Conservation (phyloP, 2,797 vertebrate genomes). For the Poliocrania exsul region DNA sequence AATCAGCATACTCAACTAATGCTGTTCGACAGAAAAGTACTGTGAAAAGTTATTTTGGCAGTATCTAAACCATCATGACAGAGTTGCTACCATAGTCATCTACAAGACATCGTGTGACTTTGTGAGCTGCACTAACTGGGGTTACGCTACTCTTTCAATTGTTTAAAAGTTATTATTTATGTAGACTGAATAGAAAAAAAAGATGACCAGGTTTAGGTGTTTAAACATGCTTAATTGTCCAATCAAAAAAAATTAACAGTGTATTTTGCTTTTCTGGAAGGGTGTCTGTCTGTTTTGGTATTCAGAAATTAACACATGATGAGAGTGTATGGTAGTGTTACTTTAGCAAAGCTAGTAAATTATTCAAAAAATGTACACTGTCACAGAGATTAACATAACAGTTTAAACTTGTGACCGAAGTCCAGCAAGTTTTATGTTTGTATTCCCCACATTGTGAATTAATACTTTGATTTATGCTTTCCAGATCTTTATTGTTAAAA, state of each 20-base stretch:
- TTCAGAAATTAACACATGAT: not conserved
- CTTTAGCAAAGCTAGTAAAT: slow-evolving; percentile 19
- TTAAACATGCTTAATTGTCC: not conserved
- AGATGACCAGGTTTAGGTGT: not conserved
- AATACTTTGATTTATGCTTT: not conserved
- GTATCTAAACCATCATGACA: not conserved
- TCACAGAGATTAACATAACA: not conserved
- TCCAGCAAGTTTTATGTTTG: not conserved
- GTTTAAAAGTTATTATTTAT: not conserved
- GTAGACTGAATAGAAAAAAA: not conserved
- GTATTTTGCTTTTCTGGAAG: not conserved
- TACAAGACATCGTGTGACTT: not conserved
- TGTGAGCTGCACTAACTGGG: not conserved
- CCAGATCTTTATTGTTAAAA: not conserved
- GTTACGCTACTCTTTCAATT: not conserved
- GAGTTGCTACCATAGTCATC: not conserved
- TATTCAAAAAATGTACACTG: slow-evolving; percentile 45
- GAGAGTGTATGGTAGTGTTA: not conserved
- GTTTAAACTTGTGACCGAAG: slow-evolving; percentile 30
- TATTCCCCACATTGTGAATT: not conserved
- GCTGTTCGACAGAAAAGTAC: not conserved
- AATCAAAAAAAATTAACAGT: not conserved
- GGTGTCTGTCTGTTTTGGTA: not conserved
- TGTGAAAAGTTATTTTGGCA: not conserved
- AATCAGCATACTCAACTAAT: not conserved